Conservation (phyloP, 2,888 invertebrate species). For the Caenorhabditis sp. region DNA sequence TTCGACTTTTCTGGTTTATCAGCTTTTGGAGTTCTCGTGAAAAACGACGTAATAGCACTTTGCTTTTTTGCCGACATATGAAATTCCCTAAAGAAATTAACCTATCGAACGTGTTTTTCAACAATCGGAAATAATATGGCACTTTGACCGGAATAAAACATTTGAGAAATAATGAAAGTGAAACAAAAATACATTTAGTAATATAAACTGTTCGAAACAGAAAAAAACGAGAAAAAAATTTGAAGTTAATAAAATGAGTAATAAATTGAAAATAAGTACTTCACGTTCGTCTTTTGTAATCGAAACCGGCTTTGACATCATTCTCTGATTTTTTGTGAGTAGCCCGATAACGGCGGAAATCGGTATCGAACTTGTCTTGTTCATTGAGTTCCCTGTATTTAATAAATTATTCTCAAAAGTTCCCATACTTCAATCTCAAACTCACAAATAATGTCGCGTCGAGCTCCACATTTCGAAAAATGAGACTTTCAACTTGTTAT, state of each 20-base stretch:
- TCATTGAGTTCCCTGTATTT: background rate
- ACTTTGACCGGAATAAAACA: too few species aligned
- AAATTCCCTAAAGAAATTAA: background rate
- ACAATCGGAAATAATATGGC: background rate
- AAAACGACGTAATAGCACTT: conserved; percentile 38
- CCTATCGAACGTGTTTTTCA: background rate
- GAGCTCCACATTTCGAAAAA: background rate
- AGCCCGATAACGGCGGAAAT: background rate
- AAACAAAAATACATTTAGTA: too few species aligned
- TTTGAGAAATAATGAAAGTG: too few species aligned
- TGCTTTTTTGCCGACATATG: conserved; percentile 23
- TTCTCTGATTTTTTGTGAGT: background rate
- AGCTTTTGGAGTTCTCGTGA: conserved; percentile 29
- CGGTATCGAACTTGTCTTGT: background rate
- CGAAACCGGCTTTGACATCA: background rate
- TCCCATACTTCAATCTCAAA: too few species aligned
- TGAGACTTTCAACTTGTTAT: background rate
- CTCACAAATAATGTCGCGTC: background rate
- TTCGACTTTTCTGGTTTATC: conserved; percentile 10
- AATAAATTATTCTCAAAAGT: too few species aligned
- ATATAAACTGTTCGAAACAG: too few species aligned
- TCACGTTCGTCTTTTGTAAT: background rate
- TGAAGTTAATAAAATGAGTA: too few species aligned
- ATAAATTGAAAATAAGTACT: too few species aligned
- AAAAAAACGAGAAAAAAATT: too few species aligned